Evolutionary conservation across 2,797 vertebrate species (phyloP).

Genomic region (Kryptolebias ocellatus): DNA sequence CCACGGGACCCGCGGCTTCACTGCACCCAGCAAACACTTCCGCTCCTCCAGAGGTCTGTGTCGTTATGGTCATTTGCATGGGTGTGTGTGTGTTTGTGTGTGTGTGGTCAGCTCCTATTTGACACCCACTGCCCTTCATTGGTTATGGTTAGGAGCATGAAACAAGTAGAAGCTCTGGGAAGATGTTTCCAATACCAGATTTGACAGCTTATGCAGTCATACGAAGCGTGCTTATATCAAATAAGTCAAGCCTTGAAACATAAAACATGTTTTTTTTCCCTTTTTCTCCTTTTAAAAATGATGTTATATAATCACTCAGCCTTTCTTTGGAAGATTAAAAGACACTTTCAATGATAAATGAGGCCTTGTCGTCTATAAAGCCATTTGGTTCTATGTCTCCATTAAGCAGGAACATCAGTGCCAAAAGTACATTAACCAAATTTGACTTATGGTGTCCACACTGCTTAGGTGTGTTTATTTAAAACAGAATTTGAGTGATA

Average conservation of each 20-base stretch:
- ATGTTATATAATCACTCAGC: not conserved
- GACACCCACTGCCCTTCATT: conserved; percentile 66
- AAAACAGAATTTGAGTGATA: conserved; percentile 13
- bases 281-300: not conserved
- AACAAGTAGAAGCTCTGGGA: conserved; percentile 72
- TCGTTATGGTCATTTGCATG: conserved; percentile 52
- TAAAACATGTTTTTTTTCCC: not conserved
- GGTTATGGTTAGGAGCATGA: conserved; percentile 63
- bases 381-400: too few relatives aligned
- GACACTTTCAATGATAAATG: not conserved
- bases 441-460: conserved; percentile 9
- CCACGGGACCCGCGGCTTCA: conserved; percentile 96
- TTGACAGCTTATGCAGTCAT: not conserved
- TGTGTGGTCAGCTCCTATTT: conserved; percentile 74
- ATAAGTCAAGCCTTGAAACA: too few relatives aligned
- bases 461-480: conserved; percentile 12
- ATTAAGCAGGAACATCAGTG: not conserved
- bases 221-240: too few relatives aligned
- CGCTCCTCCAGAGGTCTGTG: conserved; percentile 92
- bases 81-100: conserved; percentile 41
- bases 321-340: not conserved
- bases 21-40: conserved; percentile 96
- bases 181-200: conserved; percentile 33
- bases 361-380: not conserved
- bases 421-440: conserved; percentile 20